Evolutionary conservation across 2,797 vertebrate genomes (phyloP), one percentile per base, ranked within the genome.

Genomic region (Enteromius unitaeniatus): DNA sequence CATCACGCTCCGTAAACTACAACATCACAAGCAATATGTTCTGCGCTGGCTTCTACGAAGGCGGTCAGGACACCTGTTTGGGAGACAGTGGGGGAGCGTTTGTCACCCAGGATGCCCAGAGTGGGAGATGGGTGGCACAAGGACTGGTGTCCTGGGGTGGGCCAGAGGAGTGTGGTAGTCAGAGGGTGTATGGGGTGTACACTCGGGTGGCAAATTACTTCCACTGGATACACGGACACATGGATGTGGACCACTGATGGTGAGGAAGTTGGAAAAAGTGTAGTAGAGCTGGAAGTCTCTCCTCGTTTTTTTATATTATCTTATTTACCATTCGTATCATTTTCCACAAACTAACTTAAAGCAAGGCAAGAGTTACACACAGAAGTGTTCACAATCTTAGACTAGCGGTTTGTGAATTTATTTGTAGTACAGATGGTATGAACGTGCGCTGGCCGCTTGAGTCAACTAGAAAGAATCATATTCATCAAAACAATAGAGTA

Each of bases 21-120:
- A 99, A 97, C 0, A 96, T 99, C 90, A 99, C 96, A 0, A 94
- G 96, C 84, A 97, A 97, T 91, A 99, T 99, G 98, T 99, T 99
- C 94, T 99, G 98, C 0, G 98, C 98, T 0, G 98, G 98, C 1
- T 99, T 96, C 91, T 96, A 95, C 0, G 95, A 97, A 84, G 98
- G 98, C 0, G 98, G 98, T 1, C 94, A 93, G 21, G 98, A 99
- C 93, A 99, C 98, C 0, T 99, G 98, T 90, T 85, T 98, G 53
- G 98, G 98, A n/a, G 98, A 99, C 89, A 99, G 98, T 0, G 98
- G 98, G 0, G 98, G 97, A 28, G 98, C 96, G 0, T 98, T 99
- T 0, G 93, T 97, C 74, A 96, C 96, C 87, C 92, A 97, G 86
- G 96, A 97, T 21, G 84, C 91, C 0, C 85, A 64, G 64, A 95